Percentiles rank a stretch among this genome's conserved stretches.
Conservation (phyloP, 1,140 invertebrate genomes). For the Brachionus plicatilis region DNA sequence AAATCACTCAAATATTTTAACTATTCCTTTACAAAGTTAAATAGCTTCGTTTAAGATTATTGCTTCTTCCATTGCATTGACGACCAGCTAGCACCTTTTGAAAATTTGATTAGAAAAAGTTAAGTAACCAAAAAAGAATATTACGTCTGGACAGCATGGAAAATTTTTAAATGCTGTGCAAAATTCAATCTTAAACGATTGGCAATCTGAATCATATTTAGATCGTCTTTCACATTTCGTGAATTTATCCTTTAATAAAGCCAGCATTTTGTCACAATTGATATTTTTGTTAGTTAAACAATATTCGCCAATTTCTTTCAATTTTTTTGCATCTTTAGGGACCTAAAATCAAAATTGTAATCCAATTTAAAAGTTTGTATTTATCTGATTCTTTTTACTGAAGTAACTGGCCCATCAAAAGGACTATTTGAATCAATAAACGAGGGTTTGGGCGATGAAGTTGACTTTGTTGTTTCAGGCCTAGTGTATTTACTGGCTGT, state of each 20-base stretch:
- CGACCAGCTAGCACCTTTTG: constrained; percentile 29
- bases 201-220: constrained; percentile 1
- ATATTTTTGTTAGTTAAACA: background rate
- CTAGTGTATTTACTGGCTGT: background rate
- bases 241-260: constrained; percentile 9
- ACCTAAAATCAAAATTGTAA: background rate
- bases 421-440: background rate
- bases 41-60: background rate
- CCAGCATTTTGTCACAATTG: constrained; percentile 30
- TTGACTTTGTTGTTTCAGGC: background rate
- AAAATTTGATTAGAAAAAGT: background rate
- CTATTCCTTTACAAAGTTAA: background rate
- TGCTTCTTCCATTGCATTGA: constrained; percentile 16
- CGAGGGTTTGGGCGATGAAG: background rate
- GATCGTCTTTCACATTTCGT: constrained; percentile 13
- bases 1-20: background rate
- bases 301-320: constrained; percentile 35
- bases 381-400: background rate
- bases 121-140: background rate
- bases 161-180: constrained; percentile 24
- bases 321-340: background rate
- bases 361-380: too few relatives aligned
- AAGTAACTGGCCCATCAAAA: constrained; percentile 32
- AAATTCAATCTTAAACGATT: constrained; percentile 25
- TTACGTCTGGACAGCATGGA: constrained; percentile 37